These are phyloP conservation scores for Corythoichthys intestinalis DNA, from an alignment of 2,113 vertebrate species.

Conservation along the genomic window DNA sequence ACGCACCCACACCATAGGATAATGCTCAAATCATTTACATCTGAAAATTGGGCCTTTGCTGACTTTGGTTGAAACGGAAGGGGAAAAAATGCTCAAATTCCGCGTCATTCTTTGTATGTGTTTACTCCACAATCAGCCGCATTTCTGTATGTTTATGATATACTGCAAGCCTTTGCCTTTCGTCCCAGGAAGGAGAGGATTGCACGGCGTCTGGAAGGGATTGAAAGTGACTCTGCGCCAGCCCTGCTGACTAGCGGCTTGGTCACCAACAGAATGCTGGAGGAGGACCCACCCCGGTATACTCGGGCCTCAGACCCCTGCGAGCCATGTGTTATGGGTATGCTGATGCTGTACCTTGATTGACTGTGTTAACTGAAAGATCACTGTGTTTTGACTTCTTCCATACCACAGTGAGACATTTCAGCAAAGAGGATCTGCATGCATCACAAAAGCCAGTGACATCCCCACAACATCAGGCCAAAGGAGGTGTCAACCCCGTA, in stretches of 20 bases:
- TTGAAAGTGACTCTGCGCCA: slow-evolving; percentile 86
- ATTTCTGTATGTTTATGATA: neutral
- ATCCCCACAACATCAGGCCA: slow-evolving; percentile 75
- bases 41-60: neutral
- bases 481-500: slow-evolving; percentile 55
- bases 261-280: slow-evolving; percentile 87
- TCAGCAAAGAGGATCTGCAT: slow-evolving; percentile 80
- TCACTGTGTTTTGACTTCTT: neutral
- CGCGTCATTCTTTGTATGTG: neutral
- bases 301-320: slow-evolving; percentile 87
- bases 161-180: neutral
- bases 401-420: slow-evolving; percentile 71
- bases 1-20: no score
- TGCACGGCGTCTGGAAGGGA: slow-evolving; percentile 90
- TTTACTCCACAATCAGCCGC: neutral
- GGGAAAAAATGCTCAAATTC: neutral
- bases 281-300: slow-evolving; percentile 91
- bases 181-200: slow-evolving; percentile 88
- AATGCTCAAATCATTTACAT: no score
- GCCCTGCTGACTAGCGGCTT: slow-evolving; percentile 81
- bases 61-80: neutral
- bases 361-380: neutral
- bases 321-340: slow-evolving; percentile 82
- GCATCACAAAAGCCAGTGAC: slow-evolving; percentile 71
- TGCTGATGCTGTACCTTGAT: slow-evolving; percentile 32